Evolutionary conservation across 2,888 invertebrate species (phyloP).

Genomic region (Neria commutata): DNA sequence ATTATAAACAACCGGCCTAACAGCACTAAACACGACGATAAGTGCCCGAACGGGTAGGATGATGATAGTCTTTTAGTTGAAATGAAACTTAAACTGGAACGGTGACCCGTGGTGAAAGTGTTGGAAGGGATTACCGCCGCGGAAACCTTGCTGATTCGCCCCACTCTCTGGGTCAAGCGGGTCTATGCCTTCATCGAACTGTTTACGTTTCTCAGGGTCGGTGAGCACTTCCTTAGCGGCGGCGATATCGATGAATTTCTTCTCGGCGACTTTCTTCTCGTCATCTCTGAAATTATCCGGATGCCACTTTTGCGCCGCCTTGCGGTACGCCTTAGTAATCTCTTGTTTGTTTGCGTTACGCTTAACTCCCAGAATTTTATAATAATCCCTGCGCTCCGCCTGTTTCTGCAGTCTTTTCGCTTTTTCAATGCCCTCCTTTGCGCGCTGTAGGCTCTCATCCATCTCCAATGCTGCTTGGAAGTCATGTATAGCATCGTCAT

Average conservation of each 20-base stretch:
- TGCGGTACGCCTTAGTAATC: conserved; percentile 94
- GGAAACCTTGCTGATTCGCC: conserved; percentile 64
- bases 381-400: conserved; percentile 93
- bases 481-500: conserved; percentile 89
- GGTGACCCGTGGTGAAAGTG: conserved; percentile 85
- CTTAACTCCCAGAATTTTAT: conserved; percentile 83
- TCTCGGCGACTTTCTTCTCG: conserved; percentile 93
- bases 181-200: conserved; percentile 95
- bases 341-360: conserved; percentile 90
- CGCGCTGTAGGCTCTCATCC: conserved; percentile 78
- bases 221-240: conserved; percentile 95
- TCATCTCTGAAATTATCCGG: conserved; percentile 92
- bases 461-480: conserved; percentile 85
- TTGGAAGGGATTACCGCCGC: conserved; percentile 77
- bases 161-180: conserved; percentile 93
- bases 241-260: conserved; percentile 97
- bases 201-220: conserved; percentile 88
- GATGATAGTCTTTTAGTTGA: conserved; percentile 79
- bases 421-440: conserved; percentile 85
- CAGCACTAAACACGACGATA: too few relatives aligned
- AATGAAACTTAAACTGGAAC: conserved; percentile 97
- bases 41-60: too few relatives aligned
- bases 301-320: conserved; percentile 98
- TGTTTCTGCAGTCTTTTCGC: conserved; percentile 93
- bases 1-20: too few relatives aligned